Evolutionary conservation across 1,140 invertebrate species (phyloP), one percentile per base, ranked within the genome.

Genomic region (Hylyphantes graminicola): DNA sequence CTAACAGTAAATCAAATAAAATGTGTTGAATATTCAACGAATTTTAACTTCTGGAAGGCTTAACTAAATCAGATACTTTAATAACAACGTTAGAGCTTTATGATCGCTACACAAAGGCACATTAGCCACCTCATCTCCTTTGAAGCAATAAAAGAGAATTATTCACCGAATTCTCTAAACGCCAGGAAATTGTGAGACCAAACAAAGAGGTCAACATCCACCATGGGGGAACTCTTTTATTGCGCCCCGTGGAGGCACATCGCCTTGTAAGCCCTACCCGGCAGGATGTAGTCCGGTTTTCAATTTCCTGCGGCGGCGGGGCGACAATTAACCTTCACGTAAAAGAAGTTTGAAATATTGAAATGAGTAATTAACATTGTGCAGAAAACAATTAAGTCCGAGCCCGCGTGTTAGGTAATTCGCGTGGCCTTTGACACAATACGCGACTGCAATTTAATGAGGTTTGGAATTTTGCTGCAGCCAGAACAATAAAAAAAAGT

Each of bases 301-400:
- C 77, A 80, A 80, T 80, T 80, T 80, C 77, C 77, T 80, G 77
- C 65, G 15, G 35, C 50, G 55, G 50, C 63, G 51, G 55, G 51
- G 74, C 74, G 64, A 76, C 64, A 63, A 76, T 63, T 17, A 55
- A 15, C 55, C 35, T 35, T 63, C 35, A 50, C n/a, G 7, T n/a
- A 59, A 59, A 7, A 13, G 68, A 50, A 48, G 59, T 21, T 55
- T 17, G n/a, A 63, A 50, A 65, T 78, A 78, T 78, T 65, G 63
- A 67, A 78, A 78, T 78, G 76, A 78, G 76, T 78, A 67, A 78
- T 78, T 78, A 78, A 78, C 76, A 67, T 78, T 65, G 50, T 78
- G 76, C 63, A 67, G 21, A 78, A 78, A 78, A 78, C 76, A 78
- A 78, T 78, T 78, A 78, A 78, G 63, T 61, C 0, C 35, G 74